Evolutionary conservation across 2,113 vertebrate species (phyloP).

Genomic region (Globicephala melas): DNA sequence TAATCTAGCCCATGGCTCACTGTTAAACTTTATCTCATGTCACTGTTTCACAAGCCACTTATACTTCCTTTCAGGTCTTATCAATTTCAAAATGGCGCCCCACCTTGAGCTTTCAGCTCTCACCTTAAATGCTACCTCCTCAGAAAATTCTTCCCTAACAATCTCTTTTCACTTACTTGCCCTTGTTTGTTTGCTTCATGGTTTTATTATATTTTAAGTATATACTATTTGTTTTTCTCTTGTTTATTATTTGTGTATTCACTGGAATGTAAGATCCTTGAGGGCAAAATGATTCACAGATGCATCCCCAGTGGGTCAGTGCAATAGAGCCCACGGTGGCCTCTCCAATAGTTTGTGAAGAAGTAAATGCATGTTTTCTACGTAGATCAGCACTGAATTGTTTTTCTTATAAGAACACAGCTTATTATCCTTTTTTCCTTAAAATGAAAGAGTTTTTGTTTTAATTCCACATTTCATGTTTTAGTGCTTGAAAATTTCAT

Average conservation of each 20-base stretch:
- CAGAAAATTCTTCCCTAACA: not conserved
- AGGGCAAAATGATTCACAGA: not conserved
- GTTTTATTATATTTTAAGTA: not conserved
- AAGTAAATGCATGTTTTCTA: not conserved
- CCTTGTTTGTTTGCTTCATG: not conserved
- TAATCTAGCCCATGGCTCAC: not conserved
- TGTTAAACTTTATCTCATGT: not conserved
- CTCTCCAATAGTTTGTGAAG: not conserved
- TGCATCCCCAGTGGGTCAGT: not conserved
- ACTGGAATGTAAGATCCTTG: not conserved
- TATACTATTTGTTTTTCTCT: not conserved
- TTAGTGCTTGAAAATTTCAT: constrained; percentile 12
- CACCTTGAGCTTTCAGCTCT: not conserved
- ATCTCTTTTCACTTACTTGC: not conserved
- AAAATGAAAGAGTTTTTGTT: constrained; percentile 13
- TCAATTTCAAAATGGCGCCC: not conserved
- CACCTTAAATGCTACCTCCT: not conserved
- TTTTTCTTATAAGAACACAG: not conserved
- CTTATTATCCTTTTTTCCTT: not conserved
- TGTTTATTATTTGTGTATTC: not conserved
- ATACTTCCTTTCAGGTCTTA: not conserved
- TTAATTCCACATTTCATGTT: not conserved
- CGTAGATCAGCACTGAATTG: not conserved
- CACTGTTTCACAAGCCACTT: not conserved
- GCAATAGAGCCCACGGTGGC: not conserved